These are phyloP conservation scores for Malurus leucopterus DNA, from an alignment of 2,797 vertebrate species.

Conservation along the genomic window DNA sequence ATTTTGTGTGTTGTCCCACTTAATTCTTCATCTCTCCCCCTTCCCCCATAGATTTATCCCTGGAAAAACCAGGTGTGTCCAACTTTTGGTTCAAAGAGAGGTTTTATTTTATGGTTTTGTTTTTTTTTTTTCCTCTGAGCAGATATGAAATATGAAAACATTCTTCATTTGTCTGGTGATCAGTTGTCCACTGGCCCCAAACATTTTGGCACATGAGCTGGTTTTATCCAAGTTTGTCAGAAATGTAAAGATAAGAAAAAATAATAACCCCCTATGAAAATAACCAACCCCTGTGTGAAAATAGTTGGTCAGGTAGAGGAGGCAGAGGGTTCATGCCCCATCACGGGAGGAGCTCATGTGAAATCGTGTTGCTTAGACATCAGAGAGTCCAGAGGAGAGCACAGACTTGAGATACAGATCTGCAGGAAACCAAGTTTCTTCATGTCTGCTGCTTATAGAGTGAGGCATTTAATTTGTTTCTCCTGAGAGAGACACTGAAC, in stretches of 20 bases:
- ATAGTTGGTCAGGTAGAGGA: not conserved
- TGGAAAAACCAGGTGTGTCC: not conserved
- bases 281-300: not conserved
- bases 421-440: not conserved
- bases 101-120: not conserved
- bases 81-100: not conserved
- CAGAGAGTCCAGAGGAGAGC: not conserved
- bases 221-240: not conserved
- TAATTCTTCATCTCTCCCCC: not conserved
- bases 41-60: not conserved
- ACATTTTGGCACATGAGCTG: not conserved
- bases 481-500: not conserved
- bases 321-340: not conserved
- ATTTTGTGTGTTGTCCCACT: not conserved
- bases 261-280: not conserved
- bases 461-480: not conserved
- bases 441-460: not conserved
- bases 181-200: not conserved
- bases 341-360: not conserved
- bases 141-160: not conserved
- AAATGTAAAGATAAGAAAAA: not conserved
- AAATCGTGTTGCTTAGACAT: not conserved
- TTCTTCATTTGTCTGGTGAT: not conserved
- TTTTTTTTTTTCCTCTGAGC: not conserved
- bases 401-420: not conserved